Conservation (phyloP, 2,113 vertebrate species). For the Prinia subflava region DNA sequence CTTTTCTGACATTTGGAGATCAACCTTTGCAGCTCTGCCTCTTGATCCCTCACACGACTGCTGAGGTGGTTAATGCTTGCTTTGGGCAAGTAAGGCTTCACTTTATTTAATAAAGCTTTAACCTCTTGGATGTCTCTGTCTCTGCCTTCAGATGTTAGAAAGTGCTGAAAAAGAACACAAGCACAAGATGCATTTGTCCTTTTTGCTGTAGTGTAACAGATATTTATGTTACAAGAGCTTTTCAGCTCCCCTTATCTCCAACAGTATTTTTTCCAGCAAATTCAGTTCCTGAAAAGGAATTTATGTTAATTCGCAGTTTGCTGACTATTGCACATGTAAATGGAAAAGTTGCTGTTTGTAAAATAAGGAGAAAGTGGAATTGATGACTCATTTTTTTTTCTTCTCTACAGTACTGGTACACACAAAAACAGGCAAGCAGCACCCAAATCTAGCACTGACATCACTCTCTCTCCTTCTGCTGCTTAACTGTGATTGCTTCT, state of each 20-base stretch:
- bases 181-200: background rate
- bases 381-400: background rate
- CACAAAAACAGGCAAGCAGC: background rate
- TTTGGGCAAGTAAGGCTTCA: slow-evolving; percentile 74
- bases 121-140: slow-evolving; percentile 79
- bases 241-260: background rate
- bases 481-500: background rate
- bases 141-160: slow-evolving; percentile 79
- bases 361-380: background rate
- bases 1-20: slow-evolving; percentile 75
- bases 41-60: slow-evolving; percentile 80
- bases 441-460: background rate
- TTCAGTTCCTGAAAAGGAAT: background rate
- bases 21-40: slow-evolving; percentile 77
- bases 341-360: background rate
- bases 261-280: background rate
- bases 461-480: background rate
- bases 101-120: slow-evolving; percentile 72
- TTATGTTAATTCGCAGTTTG: background rate
- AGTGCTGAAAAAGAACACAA: slow-evolving; percentile 73
- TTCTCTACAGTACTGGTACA: background rate
- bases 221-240: background rate
- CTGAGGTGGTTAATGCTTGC: slow-evolving; percentile 73
- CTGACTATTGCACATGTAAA: background rate
- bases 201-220: background rate